Evolutionary conservation across 2,797 vertebrate genomes (phyloP).

Genomic region (Sebastes taczanowskii): DNA sequence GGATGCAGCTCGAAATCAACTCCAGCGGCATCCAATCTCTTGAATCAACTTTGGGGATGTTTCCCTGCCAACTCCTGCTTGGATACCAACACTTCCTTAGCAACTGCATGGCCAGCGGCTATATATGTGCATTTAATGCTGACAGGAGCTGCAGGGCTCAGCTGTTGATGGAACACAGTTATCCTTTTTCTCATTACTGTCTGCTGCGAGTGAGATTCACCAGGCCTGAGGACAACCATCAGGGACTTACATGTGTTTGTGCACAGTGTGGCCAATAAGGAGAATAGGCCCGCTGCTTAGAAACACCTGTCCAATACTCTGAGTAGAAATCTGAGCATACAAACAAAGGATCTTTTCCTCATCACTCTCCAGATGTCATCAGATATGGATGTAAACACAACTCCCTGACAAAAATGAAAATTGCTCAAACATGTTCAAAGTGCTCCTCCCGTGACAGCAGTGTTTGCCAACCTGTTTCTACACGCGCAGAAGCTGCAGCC

Average conservation of each 20-base stretch:
- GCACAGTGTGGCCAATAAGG: slow-evolving; percentile 52
- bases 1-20: slow-evolving; percentile 61
- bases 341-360: slow-evolving; percentile 50
- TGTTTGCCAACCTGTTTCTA: slow-evolving; percentile 37
- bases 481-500: slow-evolving; percentile 20
- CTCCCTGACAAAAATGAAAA: slow-evolving; percentile 28
- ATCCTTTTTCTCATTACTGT: slow-evolving; percentile 82
- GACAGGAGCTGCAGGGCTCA: slow-evolving; percentile 77
- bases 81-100: slow-evolving; percentile 80
- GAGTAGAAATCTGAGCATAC: slow-evolving; percentile 43
- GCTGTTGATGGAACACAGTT: slow-evolving; percentile 77
- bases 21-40: slow-evolving; percentile 67
- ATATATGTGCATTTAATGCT: slow-evolving; percentile 75
- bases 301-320: slow-evolving; percentile 68
- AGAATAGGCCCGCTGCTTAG: slow-evolving; percentile 21
- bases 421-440: slow-evolving; percentile 44
- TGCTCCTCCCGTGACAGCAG: slow-evolving; percentile 10
- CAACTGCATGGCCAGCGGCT: slow-evolving; percentile 75
- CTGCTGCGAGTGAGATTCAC: slow-evolving; percentile 64
- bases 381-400: slow-evolving; percentile 59
- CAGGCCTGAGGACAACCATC: slow-evolving; percentile 63
- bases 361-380: slow-evolving; percentile 59
- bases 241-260: slow-evolving; percentile 57
- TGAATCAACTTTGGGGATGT: slow-evolving; percentile 75
- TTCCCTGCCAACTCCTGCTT: slow-evolving; percentile 77